These are phyloP conservation scores for Heliconius nattereri DNA, from an alignment of 1,140 invertebrate species.

Conservation along the genomic window DNA sequence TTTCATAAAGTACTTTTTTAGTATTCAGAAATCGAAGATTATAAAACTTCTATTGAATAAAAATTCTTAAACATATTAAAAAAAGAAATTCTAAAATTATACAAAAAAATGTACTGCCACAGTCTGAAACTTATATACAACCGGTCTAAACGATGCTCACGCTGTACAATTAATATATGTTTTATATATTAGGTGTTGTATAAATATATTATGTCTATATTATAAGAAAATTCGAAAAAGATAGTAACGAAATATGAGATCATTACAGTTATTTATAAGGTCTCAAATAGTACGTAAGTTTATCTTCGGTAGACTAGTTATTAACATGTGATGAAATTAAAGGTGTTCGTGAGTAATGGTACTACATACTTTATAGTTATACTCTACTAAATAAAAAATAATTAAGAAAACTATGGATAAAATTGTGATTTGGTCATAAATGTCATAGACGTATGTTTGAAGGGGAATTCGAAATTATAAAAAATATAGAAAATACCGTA, in stretches of 20 bases:
- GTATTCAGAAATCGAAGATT: neutral
- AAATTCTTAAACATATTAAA: neutral
- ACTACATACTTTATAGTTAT: slow-evolving; percentile 26
- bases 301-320: slow-evolving; percentile 20
- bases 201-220: slow-evolving; percentile 7
- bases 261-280: slow-evolving; percentile 16
- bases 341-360: slow-evolving; percentile 31
- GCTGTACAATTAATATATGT: neutral
- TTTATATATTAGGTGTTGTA: neutral
- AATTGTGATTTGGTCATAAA: slow-evolving; percentile 44
- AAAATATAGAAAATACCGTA: neutral
- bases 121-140: neutral
- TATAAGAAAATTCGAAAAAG: slow-evolving; percentile 1
- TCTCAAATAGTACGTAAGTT: slow-evolving; percentile 16
- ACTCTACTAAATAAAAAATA: slow-evolving; percentile 12
- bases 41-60: neutral
- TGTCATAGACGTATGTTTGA: slow-evolving; percentile 40
- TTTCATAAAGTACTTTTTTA: neutral
- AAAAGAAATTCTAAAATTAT: neutral
- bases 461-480: slow-evolving; percentile 15
- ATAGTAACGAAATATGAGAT: slow-evolving; percentile 7
- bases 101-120: neutral
- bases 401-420: neutral
- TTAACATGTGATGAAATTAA: slow-evolving; percentile 33
- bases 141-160: slow-evolving; percentile 14